Evolutionary conservation across 2,888 invertebrate species (phyloP).

Genomic region (Platycheirus rosarum): DNA sequence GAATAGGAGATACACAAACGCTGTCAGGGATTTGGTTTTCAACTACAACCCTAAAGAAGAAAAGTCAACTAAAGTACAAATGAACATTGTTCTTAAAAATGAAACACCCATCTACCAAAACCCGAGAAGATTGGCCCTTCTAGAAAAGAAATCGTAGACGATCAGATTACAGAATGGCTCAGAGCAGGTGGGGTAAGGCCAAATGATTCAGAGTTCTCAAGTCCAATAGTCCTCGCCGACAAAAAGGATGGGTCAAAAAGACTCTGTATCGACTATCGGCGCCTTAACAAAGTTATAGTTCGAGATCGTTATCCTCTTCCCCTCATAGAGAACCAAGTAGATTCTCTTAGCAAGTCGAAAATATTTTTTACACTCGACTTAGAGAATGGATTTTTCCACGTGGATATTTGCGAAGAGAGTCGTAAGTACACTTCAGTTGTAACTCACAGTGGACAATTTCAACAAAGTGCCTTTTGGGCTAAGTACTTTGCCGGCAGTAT

Average conservation of each 20-base stretch:
- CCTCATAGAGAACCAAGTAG: slow-evolving; percentile 12
- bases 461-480: slow-evolving; percentile 14
- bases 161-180: slow-evolving; percentile 14
- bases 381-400: slow-evolving; percentile 15
- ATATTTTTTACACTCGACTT: slow-evolving; percentile 9
- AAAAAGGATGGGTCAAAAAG: too few species aligned
- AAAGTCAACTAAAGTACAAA: not conserved
- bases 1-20: too few species aligned
- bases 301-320: not conserved
- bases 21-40: not conserved
- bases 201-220: not conserved
- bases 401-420: slow-evolving; percentile 9
- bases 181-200: not conserved
- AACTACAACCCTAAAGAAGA: not conserved
- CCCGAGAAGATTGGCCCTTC: not conserved
- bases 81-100: not conserved
- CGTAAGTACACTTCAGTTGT: slow-evolving; percentile 19
- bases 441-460: slow-evolving; percentile 31
- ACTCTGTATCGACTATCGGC: too few species aligned
- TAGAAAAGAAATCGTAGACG: slow-evolving; percentile 1
- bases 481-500: not conserved
- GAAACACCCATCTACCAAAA: not conserved
- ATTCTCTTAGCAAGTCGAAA: not conserved
- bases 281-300: not conserved
- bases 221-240: not conserved